Conservation (phyloP, 2,797 vertebrate species). For the Chloroceryle inda region DNA sequence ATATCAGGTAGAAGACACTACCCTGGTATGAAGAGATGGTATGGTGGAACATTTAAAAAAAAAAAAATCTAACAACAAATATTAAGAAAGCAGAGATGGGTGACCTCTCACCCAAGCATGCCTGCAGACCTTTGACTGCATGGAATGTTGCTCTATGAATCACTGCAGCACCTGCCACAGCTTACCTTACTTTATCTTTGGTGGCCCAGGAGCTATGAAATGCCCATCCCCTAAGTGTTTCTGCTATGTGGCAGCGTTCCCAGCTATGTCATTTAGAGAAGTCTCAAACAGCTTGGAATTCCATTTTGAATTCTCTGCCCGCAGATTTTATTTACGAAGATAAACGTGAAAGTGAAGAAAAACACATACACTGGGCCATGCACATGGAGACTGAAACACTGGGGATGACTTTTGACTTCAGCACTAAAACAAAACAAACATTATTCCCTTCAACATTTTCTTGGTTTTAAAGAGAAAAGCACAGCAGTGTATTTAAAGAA, state of each 20-base stretch:
- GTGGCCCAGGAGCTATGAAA: not conserved
- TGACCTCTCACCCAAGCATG: not conserved
- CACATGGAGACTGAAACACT: not conserved
- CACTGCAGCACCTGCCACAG: not conserved
- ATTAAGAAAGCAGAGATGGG: not conserved
- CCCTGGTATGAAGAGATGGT: accelerated
- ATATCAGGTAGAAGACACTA: not conserved
- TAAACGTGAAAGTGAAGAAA: not conserved
- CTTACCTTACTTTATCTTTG: not conserved
- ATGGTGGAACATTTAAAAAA: not conserved
- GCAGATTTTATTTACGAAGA: not conserved
- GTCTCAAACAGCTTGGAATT: not conserved
- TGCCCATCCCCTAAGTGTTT: not conserved
- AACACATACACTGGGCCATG: not conserved
- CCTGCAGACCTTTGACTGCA: not conserved
- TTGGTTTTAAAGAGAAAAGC: not conserved
- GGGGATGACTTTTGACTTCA: not conserved
- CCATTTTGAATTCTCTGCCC: not conserved
- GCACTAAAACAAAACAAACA: not conserved
- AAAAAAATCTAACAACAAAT: not conserved
- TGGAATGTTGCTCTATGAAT: not conserved
- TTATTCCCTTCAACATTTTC: too few species aligned
- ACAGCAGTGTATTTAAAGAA: not conserved
- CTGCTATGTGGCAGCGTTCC: not conserved
- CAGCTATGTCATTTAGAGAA: slow-evolving; percentile 7